These are phyloP conservation scores for Endotricha flammealis DNA, from an alignment of 2,888 invertebrate species.

Conservation along the genomic window DNA sequence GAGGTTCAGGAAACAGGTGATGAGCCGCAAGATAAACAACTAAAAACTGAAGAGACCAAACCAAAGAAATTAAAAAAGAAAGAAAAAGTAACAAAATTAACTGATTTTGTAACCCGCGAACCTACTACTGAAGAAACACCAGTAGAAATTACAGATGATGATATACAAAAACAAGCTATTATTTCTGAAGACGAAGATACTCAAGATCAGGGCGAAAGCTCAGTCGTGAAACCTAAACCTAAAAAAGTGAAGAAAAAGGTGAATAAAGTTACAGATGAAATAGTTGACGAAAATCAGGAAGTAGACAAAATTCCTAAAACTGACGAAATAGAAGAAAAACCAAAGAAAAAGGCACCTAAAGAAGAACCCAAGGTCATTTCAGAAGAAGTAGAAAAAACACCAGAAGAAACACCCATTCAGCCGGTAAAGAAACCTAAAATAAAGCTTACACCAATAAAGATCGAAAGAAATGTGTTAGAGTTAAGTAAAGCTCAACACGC, in stretches of 20 bases:
- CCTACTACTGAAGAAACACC: conserved; percentile 11
- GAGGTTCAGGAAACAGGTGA: no score
- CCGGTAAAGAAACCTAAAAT: conserved; percentile 34
- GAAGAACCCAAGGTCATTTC: neutral
- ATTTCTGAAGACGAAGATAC: neutral
- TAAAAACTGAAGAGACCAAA: neutral
- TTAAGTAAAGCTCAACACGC: conserved; percentile 81
- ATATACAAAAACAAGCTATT: neutral
- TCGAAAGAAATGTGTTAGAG: conserved; percentile 81
- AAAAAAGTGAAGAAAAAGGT: conserved; percentile 15
- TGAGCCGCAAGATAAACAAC: no score
- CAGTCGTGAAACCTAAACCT: conserved; percentile 2
- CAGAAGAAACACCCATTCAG: conserved; percentile 31
- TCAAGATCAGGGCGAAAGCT: neutral
- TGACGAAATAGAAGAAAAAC: conserved; percentile 2
- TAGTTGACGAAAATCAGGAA: neutral
- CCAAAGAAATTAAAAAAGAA: conserved; percentile 24
- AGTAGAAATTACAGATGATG: neutral
- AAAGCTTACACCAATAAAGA: conserved; percentile 74
- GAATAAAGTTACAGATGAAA: neutral
- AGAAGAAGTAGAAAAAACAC: conserved; percentile 30
- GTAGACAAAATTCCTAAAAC: neutral
- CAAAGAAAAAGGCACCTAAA: conserved; percentile 7
- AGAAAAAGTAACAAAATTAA: conserved; percentile 27
- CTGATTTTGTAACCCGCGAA: conserved; percentile 27